Evolutionary conservation across 2,797 vertebrate genomes (phyloP).

Genomic region (Neosilurus hyrtlii): DNA sequence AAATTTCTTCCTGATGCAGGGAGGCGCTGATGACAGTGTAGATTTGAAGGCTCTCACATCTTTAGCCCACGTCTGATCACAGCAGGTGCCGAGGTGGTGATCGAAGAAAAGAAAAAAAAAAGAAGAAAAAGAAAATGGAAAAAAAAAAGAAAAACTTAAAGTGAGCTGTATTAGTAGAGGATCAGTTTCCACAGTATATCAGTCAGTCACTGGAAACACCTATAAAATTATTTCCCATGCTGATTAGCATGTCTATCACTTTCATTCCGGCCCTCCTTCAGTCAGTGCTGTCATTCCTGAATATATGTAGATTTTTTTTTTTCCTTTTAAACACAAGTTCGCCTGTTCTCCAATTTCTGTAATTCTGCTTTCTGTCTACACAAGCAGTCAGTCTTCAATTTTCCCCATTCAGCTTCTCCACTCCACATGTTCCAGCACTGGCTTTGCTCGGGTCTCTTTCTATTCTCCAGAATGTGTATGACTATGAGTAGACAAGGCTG

Average conservation of each 20-base stretch:
- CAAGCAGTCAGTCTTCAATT: neutral
- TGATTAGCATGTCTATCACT: constrained; percentile 3
- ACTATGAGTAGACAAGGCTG: neutral
- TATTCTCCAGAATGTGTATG: neutral
- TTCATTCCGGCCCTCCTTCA: neutral
- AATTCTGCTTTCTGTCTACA: neutral
- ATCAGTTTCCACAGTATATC: constrained; percentile 14
- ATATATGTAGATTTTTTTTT: neutral
- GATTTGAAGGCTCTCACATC: constrained; percentile 52
- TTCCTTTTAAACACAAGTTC: neutral
- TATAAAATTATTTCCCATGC: neutral
- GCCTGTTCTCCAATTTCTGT: neutral
- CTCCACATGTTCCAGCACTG: neutral
- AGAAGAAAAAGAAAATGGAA: neutral
- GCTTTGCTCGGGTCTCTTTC: neutral
- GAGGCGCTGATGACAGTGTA: constrained; percentile 61
- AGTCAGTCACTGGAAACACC: neutral
- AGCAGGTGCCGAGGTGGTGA: constrained; percentile 19
- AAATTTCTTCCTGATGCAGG: constrained; percentile 59
- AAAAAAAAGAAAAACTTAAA: neutral
- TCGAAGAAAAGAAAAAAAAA: neutral
- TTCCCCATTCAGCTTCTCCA: neutral
- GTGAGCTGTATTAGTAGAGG: neutral
- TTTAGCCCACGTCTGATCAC: constrained; percentile 37
- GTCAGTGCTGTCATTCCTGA: neutral